A percentile compares a stretch with the other conserved stretches of the same genome.
Conservation (phyloP, 2,797 vertebrate genomes). For the Todus mexicanus region DNA sequence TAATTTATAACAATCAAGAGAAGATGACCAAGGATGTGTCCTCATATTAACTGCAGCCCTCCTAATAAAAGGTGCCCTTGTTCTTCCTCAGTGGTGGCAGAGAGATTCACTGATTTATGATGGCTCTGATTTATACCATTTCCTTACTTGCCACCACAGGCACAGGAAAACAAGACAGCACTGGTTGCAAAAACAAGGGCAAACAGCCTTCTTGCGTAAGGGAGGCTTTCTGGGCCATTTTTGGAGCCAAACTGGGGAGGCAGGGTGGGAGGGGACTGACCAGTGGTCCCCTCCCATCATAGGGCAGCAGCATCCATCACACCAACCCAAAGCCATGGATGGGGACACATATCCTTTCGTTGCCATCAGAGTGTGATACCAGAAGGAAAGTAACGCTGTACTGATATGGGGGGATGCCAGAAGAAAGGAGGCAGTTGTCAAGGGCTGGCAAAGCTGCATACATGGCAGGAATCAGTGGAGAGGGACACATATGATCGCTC, state of each 20-base stretch:
- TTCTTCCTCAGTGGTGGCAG: background rate
- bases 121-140: background rate
- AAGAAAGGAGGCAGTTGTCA: background rate
- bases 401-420: background rate
- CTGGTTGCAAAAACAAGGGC: background rate
- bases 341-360: background rate
- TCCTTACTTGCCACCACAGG: background rate
- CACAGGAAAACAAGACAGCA: background rate
- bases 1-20: constrained; percentile 6
- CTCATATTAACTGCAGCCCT: constrained; percentile 2
- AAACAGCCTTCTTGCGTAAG: fast-evolving
- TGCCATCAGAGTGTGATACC: background rate
- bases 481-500: fast-evolving
- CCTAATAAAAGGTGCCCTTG: constrained; percentile 16
- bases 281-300: fast-evolving
- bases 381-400: background rate
- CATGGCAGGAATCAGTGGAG: background rate
- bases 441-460: background rate
- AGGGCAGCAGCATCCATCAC: background rate
- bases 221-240: background rate
- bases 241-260: background rate
- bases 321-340: background rate
- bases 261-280: background rate
- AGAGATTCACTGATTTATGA: constrained; percentile 17
- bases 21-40: background rate